Percentiles rank a stretch among this genome's conserved stretches.
Conservation (phyloP, 2,113 vertebrate genomes). For the Lophura nycthemera region DNA sequence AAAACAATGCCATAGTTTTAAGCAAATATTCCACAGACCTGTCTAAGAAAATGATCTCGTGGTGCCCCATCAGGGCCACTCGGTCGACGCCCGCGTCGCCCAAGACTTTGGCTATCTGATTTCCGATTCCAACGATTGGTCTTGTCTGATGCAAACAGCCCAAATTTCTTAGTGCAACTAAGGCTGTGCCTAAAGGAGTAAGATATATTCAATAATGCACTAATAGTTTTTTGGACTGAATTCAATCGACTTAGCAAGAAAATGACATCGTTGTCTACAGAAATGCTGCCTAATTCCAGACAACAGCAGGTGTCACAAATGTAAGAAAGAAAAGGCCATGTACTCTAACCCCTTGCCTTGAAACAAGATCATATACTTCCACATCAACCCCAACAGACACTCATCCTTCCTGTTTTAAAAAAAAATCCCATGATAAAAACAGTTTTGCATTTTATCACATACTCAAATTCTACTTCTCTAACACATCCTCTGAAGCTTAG, state of each 20-base stretch:
- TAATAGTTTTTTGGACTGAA: not conserved
- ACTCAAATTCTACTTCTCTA: not conserved
- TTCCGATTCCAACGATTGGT: constrained; percentile 85
- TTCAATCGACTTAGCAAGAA: not conserved
- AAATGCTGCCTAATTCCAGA: not conserved
- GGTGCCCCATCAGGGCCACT: constrained; percentile 82
- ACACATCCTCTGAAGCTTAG: not conserved
- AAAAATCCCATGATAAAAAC: not conserved
- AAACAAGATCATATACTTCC: not conserved
- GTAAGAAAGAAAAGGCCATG: not conserved
- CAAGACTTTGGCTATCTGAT: constrained; percentile 79
- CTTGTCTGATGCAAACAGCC: constrained; percentile 80
- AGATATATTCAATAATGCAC: constrained; percentile 53
- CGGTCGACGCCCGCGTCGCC: constrained; percentile 87
- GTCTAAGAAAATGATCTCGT: constrained; percentile 86
- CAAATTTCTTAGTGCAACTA: constrained; percentile 89
- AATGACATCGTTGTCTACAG: not conserved
- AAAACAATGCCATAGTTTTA: constrained; percentile 64
- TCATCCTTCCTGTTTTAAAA: not conserved
- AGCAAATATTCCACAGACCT: constrained; percentile 85
- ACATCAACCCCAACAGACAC: not conserved
- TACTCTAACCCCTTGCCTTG: not conserved
- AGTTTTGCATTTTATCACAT: not conserved
- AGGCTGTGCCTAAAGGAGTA: constrained; percentile 87
- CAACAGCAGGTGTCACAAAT: not conserved